Base-by-base conservation (phyloP, 2,113 vertebrate species). In the Melanostigma gelatinosum region DNA sequence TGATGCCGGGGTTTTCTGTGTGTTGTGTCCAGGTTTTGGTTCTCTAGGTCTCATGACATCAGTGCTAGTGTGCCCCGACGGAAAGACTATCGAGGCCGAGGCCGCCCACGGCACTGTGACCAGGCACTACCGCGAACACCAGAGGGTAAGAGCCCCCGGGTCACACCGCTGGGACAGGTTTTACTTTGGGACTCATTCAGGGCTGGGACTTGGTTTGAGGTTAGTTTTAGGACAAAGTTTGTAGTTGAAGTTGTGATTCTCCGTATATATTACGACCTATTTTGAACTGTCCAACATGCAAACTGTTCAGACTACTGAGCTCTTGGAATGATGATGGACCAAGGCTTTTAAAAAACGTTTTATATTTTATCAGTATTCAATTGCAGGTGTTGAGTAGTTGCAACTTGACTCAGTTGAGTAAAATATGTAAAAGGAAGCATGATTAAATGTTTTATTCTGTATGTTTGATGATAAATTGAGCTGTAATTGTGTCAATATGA, bases 1-100 rank as follows among this genome's bases (percentile, higher is more conserved):
- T 76, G 15, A 70, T 24, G 0, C 1, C 4, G 8, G 36, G 7
- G 42, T 48, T 44, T 20, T 72, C 1, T 68, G 27, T 80, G 36
- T 67, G 20, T 48, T 79, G 22, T 0, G 42, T 2, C 0, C 80
- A 99, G 98, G 98, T 52, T 99, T 99, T 0, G 98, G 98, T 63
- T 99, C 98, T 40, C 93, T 99, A 40, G 98, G 98, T 5, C 89
- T 99, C 86, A 99, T 99, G 98, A 96, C 97, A 0, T 99, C 98
- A 0, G 97, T 99, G 24, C 95, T 99, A 11, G 95, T 99, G 70
- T 99, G 97, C 85, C 98, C 98, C 0, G 97, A 99, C 0, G 98
- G 97, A 3, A 99, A 97, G 91, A 99, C 98, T 64, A 97, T 99
- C 0, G 98, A 99, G 92, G 97, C 98, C 0, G 98, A 99, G 91